Evolutionary conservation across 1,140 invertebrate genomes (phyloP).

Genomic region (Macrobrachium nipponense): DNA sequence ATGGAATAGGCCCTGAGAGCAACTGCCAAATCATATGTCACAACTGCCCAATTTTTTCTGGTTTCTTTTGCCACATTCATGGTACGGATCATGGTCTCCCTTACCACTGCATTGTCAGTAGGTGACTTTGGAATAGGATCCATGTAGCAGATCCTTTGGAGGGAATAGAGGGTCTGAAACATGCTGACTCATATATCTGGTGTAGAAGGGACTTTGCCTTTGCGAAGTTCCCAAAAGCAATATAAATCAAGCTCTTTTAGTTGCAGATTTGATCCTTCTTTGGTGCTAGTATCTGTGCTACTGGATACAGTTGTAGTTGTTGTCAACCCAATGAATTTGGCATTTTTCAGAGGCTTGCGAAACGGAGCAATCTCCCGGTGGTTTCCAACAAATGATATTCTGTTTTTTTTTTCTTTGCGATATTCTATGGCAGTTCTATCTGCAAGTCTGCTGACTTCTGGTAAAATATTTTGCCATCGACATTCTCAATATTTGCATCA

Average conservation of each 20-base stretch:
- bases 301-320: conserved; percentile 1
- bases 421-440: not conserved
- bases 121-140: not conserved
- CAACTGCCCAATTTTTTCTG: not conserved
- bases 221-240: conserved; percentile 15
- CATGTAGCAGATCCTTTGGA: not conserved
- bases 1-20: conserved; percentile 17
- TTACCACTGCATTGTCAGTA: not conserved
- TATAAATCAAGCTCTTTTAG: conserved; percentile 1
- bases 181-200: conserved; percentile 16
- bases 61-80: conserved; percentile 13
- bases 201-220: conserved; percentile 16
- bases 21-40: conserved; percentile 9
- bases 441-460: conserved; percentile 9
- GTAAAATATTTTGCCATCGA: conserved; percentile 9
- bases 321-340: conserved; percentile 13
- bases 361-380: conserved; percentile 14
- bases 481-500: conserved; percentile 24
- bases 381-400: conserved; percentile 21
- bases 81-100: not conserved
- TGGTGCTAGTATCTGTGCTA: conserved; percentile 9
- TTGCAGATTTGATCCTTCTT: conserved; percentile 21
- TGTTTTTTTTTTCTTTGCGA: not conserved
- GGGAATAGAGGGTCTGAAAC: not conserved
- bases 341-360: conserved; percentile 19